phyloP scores from a whole-genome alignment of 1,140 invertebrate genomes.

The Drosophila virilis region DNA sequence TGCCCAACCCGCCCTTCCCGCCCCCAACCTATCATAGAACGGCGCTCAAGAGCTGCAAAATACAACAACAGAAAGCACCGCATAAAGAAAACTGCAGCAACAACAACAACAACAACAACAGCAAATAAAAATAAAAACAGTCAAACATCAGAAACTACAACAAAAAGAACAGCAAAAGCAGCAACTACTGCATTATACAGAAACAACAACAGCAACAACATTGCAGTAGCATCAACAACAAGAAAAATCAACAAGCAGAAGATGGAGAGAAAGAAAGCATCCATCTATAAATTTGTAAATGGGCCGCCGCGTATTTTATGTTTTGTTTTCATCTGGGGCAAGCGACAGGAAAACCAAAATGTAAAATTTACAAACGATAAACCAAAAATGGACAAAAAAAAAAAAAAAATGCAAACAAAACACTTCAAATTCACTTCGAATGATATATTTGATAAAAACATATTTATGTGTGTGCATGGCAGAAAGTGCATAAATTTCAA shows the following conservation, averaged over 20 bases:
- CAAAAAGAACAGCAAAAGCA: constrained; percentile 26
- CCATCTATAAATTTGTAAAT: constrained; percentile 44
- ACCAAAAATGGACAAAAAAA: constrained; percentile 17
- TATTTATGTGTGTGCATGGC: constrained; percentile 37
- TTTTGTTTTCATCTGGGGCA: constrained; percentile 60
- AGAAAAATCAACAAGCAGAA: constrained; percentile 14
- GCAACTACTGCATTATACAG: constrained; percentile 32
- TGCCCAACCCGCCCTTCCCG: constrained; percentile 26
- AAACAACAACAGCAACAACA: constrained; percentile 24
- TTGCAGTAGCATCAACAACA: constrained; percentile 14
- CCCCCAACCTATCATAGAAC: constrained; percentile 52
- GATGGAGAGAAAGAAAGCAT: constrained; percentile 9
- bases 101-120: constrained; percentile 57
- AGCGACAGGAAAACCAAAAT: constrained; percentile 40
- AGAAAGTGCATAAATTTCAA: constrained; percentile 52
- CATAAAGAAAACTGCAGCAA: constrained; percentile 69
- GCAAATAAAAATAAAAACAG: constrained; percentile 58
- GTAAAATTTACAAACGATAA: constrained; percentile 33
- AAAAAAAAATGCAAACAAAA: constrained; percentile 12
- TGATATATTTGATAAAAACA: constrained; percentile 37
- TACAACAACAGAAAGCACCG: constrained; percentile 84
- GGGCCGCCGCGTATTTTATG: constrained; percentile 54
- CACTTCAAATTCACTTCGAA: constrained; percentile 49
- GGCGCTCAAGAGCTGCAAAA: constrained; percentile 83
- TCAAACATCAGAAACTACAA: constrained; percentile 45